Conservation (phyloP, 2,888 invertebrate genomes). For the Temnothorax unifasciatus region DNA sequence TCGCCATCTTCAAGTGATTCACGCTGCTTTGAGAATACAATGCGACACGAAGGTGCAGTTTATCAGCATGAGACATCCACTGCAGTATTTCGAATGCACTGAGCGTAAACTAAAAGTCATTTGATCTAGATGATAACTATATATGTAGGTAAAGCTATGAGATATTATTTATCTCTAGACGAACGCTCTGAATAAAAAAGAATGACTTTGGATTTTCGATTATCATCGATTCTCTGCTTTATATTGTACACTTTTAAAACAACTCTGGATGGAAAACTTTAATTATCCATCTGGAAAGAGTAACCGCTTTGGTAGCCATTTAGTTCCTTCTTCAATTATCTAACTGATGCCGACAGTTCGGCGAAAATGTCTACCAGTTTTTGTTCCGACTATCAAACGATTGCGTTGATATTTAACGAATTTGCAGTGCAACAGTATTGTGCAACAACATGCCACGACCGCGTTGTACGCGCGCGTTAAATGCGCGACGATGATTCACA, state of each 20-base stretch:
- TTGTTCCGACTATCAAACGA: conserved; percentile 18
- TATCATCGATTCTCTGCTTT: background rate
- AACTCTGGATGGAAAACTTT: background rate
- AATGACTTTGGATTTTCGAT: background rate
- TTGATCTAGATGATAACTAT: background rate
- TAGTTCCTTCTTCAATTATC: background rate
- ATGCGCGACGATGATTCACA: conserved; percentile 70
- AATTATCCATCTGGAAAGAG: background rate
- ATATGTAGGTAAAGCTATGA: background rate
- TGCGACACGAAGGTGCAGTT: background rate
- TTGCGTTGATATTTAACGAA: conserved; percentile 40
- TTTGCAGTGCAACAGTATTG: conserved; percentile 3
- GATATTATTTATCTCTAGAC: background rate
- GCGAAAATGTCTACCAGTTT: background rate
- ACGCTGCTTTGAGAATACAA: background rate
- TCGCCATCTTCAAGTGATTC: background rate
- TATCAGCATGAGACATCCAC: conserved; percentile 3
- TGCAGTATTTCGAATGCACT: background rate
- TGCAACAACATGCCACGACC: conserved; percentile 23
- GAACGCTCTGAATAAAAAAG: background rate
- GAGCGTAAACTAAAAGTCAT: background rate
- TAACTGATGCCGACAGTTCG: background rate
- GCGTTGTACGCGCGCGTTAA: conserved; percentile 59
- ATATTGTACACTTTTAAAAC: background rate
- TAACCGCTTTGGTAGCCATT: background rate